Conservation (phyloP, 2,113 vertebrate species). For the Regulus satrapa region DNA sequence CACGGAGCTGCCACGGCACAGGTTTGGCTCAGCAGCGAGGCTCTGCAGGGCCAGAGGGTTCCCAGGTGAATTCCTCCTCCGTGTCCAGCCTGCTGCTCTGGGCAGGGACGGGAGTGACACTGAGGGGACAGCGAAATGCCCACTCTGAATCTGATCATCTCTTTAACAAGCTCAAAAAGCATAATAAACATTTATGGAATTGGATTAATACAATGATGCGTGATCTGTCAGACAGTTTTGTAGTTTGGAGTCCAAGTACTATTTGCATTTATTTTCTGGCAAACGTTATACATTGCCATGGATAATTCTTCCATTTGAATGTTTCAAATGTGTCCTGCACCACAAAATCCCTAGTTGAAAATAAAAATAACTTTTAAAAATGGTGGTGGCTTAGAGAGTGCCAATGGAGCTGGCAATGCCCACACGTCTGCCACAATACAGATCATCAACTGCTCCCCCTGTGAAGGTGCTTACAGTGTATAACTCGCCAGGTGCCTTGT, state of each 20-base stretch:
- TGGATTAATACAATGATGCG: background rate
- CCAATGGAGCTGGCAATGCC: background rate
- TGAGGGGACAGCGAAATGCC: background rate
- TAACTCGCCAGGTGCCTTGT: background rate
- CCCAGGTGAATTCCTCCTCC: background rate
- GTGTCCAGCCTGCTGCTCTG: background rate
- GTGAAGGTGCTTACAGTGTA: rapidly evolving
- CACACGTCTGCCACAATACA: background rate
- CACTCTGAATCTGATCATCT: background rate
- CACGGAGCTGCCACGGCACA: background rate
- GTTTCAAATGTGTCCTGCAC: background rate
- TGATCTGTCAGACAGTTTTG: background rate
- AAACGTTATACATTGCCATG: background rate
- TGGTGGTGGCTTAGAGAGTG: background rate
- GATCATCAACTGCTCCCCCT: background rate
- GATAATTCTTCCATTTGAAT: background rate
- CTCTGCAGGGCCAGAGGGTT: background rate
- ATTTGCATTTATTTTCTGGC: background rate
- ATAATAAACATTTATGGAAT: background rate
- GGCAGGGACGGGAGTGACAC: background rate
- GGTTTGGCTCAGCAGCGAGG: background rate
- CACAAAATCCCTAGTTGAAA: background rate
- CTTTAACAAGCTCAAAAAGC: background rate
- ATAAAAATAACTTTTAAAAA: background rate
- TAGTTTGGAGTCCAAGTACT: background rate